These are phyloP conservation scores for Lasioglossum leucozonium DNA, from an alignment of 2,888 invertebrate species.

Conservation along the genomic window DNA sequence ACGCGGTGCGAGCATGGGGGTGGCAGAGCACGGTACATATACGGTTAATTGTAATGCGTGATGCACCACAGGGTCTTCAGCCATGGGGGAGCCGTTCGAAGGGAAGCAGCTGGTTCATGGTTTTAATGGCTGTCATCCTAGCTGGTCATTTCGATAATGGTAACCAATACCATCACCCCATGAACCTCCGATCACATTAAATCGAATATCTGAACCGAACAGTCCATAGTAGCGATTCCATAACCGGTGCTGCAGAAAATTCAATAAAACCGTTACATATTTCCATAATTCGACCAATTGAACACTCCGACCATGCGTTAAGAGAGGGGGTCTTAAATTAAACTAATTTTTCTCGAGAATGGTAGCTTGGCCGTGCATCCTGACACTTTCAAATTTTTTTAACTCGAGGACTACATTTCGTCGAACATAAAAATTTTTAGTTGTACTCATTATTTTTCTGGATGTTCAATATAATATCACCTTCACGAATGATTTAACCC, in stretches of 20 bases:
- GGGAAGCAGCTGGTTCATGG: slow-evolving; percentile 76
- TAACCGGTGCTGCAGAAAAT: background rate
- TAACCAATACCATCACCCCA: slow-evolving; percentile 69
- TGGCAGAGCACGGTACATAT: slow-evolving; percentile 60
- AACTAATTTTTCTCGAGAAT: background rate
- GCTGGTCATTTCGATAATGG: slow-evolving; percentile 76
- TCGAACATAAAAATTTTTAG: background rate
- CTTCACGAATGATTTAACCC: background rate
- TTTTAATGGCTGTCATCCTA: slow-evolving; percentile 78
- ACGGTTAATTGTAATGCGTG: slow-evolving; percentile 73
- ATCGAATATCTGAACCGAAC: slow-evolving; percentile 59
- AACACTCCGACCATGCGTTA: background rate
- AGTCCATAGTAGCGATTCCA: slow-evolving; percentile 11
- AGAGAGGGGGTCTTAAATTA: background rate
- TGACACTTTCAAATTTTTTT: background rate
- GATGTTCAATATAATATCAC: background rate
- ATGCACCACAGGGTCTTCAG: slow-evolving; percentile 68
- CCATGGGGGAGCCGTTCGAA: slow-evolving; percentile 60
- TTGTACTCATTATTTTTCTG: background rate
- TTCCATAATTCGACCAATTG: background rate
- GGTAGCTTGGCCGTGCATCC: background rate
- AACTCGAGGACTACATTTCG: background rate
- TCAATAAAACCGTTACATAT: slow-evolving; percentile 4
- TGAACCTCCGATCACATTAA: slow-evolving; percentile 42
- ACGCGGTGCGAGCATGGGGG: slow-evolving; percentile 68